Evolutionary conservation across 1,140 invertebrate genomes (phyloP), one percentile per base, ranked within the genome.

Genomic region (Lethrus apterus): DNA sequence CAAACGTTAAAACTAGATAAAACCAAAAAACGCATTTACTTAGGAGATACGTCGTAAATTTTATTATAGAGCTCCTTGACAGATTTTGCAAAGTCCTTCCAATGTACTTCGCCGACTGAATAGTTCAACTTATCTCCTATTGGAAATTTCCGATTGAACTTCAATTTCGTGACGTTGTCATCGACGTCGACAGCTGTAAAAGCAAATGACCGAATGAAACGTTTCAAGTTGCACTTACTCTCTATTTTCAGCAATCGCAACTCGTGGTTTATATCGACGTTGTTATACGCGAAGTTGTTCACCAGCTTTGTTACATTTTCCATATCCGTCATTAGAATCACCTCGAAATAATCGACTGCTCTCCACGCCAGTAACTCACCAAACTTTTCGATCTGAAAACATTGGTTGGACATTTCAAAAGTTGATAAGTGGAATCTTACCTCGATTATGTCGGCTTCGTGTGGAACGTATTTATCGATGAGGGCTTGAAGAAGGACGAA

Each of bases 301-400:
- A 76, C 64, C 30, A 84, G 68, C 61, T 76, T 74, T 7, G 76
- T 72, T 23, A 83, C 67, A 52, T 77, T 73, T 45, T 80, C 70
- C 44, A 81, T 61, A 64, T 83, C 78, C 26, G 78, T 78, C 57
- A 79, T 76, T 38, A 83, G 54, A 48, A 83, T 71, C 19, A 80
- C 57, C 26, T 74, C 73, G 50, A 83, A 75, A 59, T 70, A 68
- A 57, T 77, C 72, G 40, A 72, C 69, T 10, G 72, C 70, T 44
- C 73, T 79, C 81, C 80, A 83, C 26, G 80, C 77, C 32, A 77
- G 65, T 26, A 77, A 70, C 56, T 74, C 68, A 49, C 81, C 80
- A 57, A 77, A 83, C 57, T 79, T 71, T 64, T 83, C 80, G 31
- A 83, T 65, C 78, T 83, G 54, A 42, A 68, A 62, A 10, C 5